phyloP scores from a whole-genome alignment of 2,888 invertebrate species.

The Yponomeuta evonymella region DNA sequence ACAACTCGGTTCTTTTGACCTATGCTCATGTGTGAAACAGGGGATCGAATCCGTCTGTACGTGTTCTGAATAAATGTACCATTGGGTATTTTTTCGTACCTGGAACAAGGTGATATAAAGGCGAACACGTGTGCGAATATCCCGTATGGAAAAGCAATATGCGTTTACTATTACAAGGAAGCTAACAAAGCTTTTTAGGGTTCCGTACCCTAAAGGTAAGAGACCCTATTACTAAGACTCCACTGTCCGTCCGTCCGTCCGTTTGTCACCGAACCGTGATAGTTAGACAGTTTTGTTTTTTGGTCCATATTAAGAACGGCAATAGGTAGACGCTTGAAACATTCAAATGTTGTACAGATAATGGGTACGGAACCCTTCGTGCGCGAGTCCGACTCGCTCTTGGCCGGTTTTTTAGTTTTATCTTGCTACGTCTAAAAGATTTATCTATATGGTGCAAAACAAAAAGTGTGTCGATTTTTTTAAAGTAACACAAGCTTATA shows the following conservation, averaged over 20 bases:
- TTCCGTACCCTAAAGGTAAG: too few relatives aligned
- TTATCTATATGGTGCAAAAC: neutral
- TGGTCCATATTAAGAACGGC: too few relatives aligned
- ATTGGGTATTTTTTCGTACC: constrained; percentile 4
- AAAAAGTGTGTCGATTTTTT: too few relatives aligned
- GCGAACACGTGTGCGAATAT: neutral
- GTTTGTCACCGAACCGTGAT: too few relatives aligned
- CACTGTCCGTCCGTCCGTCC: too few relatives aligned
- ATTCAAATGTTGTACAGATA: too few relatives aligned
- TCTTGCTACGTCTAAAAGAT: neutral
- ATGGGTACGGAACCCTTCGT: too few relatives aligned
- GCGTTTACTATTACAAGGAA: neutral
- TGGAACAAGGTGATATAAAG: neutral
- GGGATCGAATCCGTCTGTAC: neutral
- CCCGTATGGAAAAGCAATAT: neutral
- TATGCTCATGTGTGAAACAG: neutral
- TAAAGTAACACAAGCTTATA: too few relatives aligned
- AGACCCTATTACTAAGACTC: too few relatives aligned
- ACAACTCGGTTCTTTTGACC: neutral
- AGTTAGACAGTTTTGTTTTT: too few relatives aligned
- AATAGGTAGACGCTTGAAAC: too few relatives aligned
- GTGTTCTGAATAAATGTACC: neutral
- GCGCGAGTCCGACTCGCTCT: too few relatives aligned
- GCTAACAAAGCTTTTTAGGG: neutral
- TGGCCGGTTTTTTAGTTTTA: neutral